Evolutionary conservation across 2,113 vertebrate species (phyloP), one percentile per base, ranked within the genome.

Genomic region (Ciconia stormi): DNA sequence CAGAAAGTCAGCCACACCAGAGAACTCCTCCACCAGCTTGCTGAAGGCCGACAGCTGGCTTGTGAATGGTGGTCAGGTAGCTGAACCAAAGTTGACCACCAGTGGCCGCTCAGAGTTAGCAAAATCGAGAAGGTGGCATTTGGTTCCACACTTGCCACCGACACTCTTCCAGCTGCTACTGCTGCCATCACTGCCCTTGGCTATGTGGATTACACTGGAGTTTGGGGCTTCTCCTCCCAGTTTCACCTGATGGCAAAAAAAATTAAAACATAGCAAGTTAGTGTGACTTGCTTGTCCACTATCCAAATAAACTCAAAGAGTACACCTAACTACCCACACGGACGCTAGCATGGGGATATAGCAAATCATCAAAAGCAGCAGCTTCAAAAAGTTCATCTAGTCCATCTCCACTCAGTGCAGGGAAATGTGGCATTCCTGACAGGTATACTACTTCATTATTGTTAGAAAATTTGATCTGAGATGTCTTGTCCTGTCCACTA

Each of bases 71-170:
- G 99, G 99, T 99, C 99, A 99, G 97, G 99, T 99, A 97, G 99
- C 99, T 19, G 99, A 99, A 93, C 99, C 99, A 36, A 99, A 99
- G 97, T 99, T 99, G 93, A 99, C 99, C 95, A 99, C 99, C 91
- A 99, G 98, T 4, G 99, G 99, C 77, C 99, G 98, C 95, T 99
- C 98, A 0, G 98, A 98, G 22, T 98, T 98, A 94, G 99, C 99
- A 83, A 99, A 99, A 97, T 99, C 99, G 95, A 99, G 98, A 47
- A 99, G 99, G 87, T 93, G 98, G 89, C 99, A 99, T 81, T 99
- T 98, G 0, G 96, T 96, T 55, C 96, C 97, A 79, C 82, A 95
- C 30, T 93, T 98, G 82, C 93, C 81, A 34, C 97, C 61, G 0
- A 79, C 53, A 34, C 65, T 93, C 42, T 97, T 98, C 91, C 97